Evolutionary conservation across 2,888 invertebrate species (phyloP).

Genomic region (Galerucella nymphaeae): DNA sequence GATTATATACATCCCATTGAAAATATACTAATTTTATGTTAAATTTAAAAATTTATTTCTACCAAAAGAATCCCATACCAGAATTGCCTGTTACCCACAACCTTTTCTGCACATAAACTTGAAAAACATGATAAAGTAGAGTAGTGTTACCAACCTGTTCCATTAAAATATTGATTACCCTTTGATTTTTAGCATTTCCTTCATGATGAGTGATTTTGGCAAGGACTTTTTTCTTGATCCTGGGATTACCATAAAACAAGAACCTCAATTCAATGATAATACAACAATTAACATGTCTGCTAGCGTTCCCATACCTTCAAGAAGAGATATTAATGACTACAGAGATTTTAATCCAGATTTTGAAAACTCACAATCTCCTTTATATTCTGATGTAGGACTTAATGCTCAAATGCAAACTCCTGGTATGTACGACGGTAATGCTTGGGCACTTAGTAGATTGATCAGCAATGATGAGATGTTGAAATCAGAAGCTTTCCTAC

Average conservation of each 20-base stretch:
- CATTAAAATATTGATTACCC: background rate
- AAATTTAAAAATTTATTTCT: too few species aligned
- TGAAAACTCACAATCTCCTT: conserved; percentile 70
- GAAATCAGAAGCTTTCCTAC: conserved; percentile 72
- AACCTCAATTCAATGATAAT: conserved; percentile 66
- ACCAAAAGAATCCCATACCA: background rate
- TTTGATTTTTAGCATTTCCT: background rate
- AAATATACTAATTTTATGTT: too few species aligned
- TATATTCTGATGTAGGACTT: conserved; percentile 63
- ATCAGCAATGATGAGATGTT: conserved; percentile 53
- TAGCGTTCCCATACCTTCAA: conserved; percentile 73
- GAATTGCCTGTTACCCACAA: background rate
- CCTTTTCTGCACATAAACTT: background rate
- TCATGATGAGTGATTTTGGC: conserved; percentile 71
- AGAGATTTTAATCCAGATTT: conserved; percentile 70
- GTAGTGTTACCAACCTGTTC: background rate
- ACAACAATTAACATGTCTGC: conserved; percentile 67
- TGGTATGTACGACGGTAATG: conserved; percentile 63
- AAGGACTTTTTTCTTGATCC: conserved; percentile 74
- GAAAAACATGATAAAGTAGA: background rate
- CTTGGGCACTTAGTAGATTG: conserved; percentile 63
- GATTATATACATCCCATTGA: background rate
- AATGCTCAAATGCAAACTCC: conserved; percentile 59
- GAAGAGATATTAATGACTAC: conserved; percentile 65
- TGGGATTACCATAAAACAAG: conserved; percentile 73